Percentiles rank a stretch among this genome's conserved stretches.
Conservation (phyloP, 1,140 invertebrate species). For the Phymorhynchus buccinoides region DNA sequence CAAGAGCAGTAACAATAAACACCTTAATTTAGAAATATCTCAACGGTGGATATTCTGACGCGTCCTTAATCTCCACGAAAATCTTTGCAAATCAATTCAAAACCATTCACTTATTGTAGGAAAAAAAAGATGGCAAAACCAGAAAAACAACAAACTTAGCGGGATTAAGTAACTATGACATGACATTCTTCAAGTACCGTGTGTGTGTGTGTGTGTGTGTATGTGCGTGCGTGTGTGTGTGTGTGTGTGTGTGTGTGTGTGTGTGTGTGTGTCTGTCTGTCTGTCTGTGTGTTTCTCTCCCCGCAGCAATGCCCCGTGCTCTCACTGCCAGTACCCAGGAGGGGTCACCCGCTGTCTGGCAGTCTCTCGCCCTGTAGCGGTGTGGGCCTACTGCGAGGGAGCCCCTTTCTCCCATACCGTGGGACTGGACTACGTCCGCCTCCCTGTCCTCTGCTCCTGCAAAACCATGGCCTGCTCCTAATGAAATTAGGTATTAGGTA, state of each 20-base stretch:
- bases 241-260: not conserved
- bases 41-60: too few species aligned
- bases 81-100: too few species aligned
- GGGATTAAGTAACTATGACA: not conserved
- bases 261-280: not conserved
- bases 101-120: too few species aligned
- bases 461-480: conserved; percentile 17
- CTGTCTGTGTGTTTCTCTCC: not conserved
- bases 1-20: too few species aligned
- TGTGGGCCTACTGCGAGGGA: not conserved
- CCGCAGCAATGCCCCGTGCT: conserved; percentile 10
- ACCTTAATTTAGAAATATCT: too few species aligned
- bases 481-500: too few species aligned
- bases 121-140: too few species aligned
- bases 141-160: too few species aligned
- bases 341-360: conserved; percentile 11
- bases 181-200: not conserved
- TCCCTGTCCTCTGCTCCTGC: conserved; percentile 20
- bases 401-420: not conserved
- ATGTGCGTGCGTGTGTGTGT: conserved; percentile 1
- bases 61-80: too few species aligned
- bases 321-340: conserved; percentile 14
- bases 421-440: conserved; percentile 6
- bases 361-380: not conserved
- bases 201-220: conserved; percentile 7